Base-by-base conservation (phyloP, 1,140 invertebrate genomes). In the Nasonia longicornis region DNA sequence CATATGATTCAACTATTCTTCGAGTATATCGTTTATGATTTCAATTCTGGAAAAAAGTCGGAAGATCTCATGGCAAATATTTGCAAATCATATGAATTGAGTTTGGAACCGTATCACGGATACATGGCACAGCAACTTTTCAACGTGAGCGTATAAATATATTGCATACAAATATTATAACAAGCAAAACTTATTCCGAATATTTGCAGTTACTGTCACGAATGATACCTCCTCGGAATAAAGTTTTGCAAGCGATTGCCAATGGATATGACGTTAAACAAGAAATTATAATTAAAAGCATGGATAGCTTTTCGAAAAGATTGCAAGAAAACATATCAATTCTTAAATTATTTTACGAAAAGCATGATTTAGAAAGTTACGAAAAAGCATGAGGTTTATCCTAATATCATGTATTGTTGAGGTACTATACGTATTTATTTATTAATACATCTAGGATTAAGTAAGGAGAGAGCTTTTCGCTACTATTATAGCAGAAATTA, bases 121-220 rank as follows among this genome's bases (percentile, higher is more conserved):
- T 95, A 94, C 93, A 90, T 94, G 85, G 92, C 92, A 14, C 93
- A 93, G 85, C 92, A 94, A 88, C 86, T 95, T 20, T 94, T 94
- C 88, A 86, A 87, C 81, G 94, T 94, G 92, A 89, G 91, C 6
- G 26, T 31, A 45, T 31, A 45, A 48, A 22, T 76, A 71, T 31
- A 38, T 6, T 3, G 6, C 29, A 12, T 26, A 38, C 29, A 8
- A 29, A 12, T 10, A 58, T 22, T 6, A 20, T 26, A 16, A 66
- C 71, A 29, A 64, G 8, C 26, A 22, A 10, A 64, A 16, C 11
- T 71, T 76, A 72, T 64, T 64, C 64, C 71, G 12, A 79, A 29
- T 31, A n/a, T 77, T 85, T 83, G 29, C 45, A 91, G 91, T 78
- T 91, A 1, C 81, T 92, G 11, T 87, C 88, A 8, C 85, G 87